Percentiles rank a stretch among this genome's conserved stretches.
Conservation (phyloP, 2,797 vertebrate genomes). For the Esox lucius region DNA sequence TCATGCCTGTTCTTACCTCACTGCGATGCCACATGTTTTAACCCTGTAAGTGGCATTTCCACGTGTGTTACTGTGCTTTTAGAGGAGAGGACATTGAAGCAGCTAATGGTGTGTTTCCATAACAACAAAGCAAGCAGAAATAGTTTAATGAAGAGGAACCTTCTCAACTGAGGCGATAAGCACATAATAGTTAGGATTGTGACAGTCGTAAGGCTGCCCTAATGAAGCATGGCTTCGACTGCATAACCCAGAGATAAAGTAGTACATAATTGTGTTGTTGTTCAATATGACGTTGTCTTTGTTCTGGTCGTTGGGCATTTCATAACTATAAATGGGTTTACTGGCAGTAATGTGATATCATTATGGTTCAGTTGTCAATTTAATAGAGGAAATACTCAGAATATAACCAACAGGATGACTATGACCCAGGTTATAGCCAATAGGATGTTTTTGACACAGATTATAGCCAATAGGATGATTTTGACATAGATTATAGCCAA, state of each 20-base stretch:
- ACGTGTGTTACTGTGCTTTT: constrained; percentile 18
- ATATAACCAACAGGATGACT: not conserved
- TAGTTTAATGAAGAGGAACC: constrained; percentile 19
- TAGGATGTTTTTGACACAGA: too few relatives aligned
- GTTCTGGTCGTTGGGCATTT: not conserved
- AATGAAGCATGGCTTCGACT: constrained; percentile 51
- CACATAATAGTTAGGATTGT: constrained; percentile 35
- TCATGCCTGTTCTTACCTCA: too few relatives aligned
- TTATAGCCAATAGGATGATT: too few relatives aligned
- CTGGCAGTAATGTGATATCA: not conserved
- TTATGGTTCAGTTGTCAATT: not conserved
- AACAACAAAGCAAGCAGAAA: constrained; percentile 36
- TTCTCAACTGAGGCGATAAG: not conserved
- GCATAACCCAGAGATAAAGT: constrained; percentile 59
- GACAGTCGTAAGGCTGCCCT: constrained; percentile 21
- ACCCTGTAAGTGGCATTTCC: not conserved
- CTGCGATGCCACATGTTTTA: too few relatives aligned
- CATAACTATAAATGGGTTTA: not conserved
- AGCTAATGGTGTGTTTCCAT: constrained; percentile 39
- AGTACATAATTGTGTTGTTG: not conserved
- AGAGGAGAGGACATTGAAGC: constrained; percentile 17
- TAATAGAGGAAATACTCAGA: not conserved
- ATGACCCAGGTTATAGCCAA: too few relatives aligned
- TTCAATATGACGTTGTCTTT: not conserved
- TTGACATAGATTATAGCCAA: too few relatives aligned